phyloP scores from a whole-genome alignment of 2,113 vertebrate genomes.

The Hippoglossus stenolepis region DNA sequence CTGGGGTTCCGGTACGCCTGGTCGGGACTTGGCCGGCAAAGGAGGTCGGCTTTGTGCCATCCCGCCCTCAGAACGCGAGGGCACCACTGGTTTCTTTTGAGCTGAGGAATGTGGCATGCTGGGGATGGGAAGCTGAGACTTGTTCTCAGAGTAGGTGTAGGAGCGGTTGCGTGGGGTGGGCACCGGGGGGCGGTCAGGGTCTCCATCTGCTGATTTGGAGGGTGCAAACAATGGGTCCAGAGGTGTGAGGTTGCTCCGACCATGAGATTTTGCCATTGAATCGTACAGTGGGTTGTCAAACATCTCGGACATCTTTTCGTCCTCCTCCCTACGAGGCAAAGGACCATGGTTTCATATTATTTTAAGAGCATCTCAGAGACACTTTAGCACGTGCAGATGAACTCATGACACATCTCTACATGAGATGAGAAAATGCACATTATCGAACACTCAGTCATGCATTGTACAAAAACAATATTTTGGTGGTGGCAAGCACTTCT shows the following conservation, averaged over 20 bases:
- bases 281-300: slow-evolving; percentile 96
- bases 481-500: too few relatives aligned
- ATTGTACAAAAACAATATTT: too few relatives aligned
- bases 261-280: slow-evolving; percentile 76
- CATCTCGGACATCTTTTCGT: slow-evolving; percentile 86
- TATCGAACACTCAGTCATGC: too few relatives aligned
- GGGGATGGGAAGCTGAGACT: slow-evolving; percentile 52
- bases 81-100: slow-evolving; percentile 86
- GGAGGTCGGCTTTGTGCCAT: slow-evolving; percentile 82
- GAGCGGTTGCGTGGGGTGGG: slow-evolving; percentile 87
- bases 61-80: slow-evolving; percentile 85
- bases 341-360: background rate
- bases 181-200: slow-evolving; percentile 78
- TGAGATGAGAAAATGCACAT: too few relatives aligned
- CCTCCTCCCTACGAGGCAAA: slow-evolving; percentile 72
- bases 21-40: slow-evolving; percentile 87
- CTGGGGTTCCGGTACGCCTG: slow-evolving; percentile 83
- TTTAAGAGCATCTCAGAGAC: too few relatives aligned
- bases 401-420: too few relatives aligned
- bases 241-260: slow-evolving; percentile 63
- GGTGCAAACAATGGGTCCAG: slow-evolving; percentile 69
- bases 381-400: too few relatives aligned
- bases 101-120: slow-evolving; percentile 46
- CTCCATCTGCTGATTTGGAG: slow-evolving; percentile 82
- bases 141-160: slow-evolving; percentile 88